Percentiles rank a stretch among this genome's conserved stretches.
phyloP scores from a whole-genome alignment of 2,888 invertebrate species.

The Phalangium opilio region DNA sequence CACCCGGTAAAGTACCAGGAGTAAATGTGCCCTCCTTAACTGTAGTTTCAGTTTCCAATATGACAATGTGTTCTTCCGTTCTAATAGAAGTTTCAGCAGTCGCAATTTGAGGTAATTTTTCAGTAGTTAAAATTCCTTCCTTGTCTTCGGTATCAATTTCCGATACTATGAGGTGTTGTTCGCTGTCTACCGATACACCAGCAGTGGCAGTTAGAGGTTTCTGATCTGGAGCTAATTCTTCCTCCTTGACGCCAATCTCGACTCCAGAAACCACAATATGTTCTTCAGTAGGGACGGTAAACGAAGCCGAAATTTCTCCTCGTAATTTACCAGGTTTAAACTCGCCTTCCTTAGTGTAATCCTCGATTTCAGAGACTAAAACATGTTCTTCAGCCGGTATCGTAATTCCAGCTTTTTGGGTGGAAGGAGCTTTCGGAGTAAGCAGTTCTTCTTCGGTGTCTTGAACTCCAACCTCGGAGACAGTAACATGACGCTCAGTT shows the following conservation, averaged over 20 bases:
- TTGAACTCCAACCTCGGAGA: conserved; percentile 14
- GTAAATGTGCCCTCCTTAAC: conserved; percentile 13
- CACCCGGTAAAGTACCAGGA: conserved; percentile 5
- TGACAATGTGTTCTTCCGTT: conserved; percentile 6
- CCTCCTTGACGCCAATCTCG: conserved; percentile 2
- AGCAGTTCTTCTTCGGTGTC: conserved; percentile 17
- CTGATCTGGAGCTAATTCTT: conserved; percentile 8
- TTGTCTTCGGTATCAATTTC: conserved; percentile 14
- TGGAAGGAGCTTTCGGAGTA: conserved; percentile 4
- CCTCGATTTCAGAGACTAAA: conserved; percentile 6
- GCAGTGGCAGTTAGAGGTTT: conserved; percentile 11
- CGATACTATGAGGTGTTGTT: conserved; percentile 18
- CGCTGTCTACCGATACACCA: conserved; percentile 12
- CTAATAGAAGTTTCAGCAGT: conserved; percentile 8
- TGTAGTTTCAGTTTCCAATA: conserved; percentile 13
- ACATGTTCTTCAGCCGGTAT: conserved; percentile 4
- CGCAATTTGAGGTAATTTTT: conserved; percentile 25
- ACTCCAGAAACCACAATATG: conserved; percentile 12
- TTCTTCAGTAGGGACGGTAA: conserved; percentile 14
- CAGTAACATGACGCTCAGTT: conserved; percentile 6
- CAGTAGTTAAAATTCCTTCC: conserved; percentile 26
- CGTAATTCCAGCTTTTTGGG: conserved; percentile 3
- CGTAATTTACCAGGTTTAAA: conserved; percentile 4
- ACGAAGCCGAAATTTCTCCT: conserved; percentile 9
- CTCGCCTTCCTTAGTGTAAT: conserved; percentile 9